A percentile compares a stretch with the other conserved stretches of the same genome.
phyloP scores from a whole-genome alignment of 2,797 vertebrate species.

The Myotis planiceps region DNA sequence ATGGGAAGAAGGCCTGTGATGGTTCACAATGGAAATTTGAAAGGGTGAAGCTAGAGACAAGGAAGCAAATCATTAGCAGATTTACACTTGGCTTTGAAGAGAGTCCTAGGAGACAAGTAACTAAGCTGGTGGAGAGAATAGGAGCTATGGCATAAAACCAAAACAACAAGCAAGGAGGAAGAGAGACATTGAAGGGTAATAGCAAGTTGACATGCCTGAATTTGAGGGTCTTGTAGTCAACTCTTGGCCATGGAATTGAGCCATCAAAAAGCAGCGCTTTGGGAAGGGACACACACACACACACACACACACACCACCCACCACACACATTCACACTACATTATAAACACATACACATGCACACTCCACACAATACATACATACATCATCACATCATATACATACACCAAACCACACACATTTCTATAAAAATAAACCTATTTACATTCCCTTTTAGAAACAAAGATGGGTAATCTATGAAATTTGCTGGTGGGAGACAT shows the following conservation, averaged over 20 bases:
- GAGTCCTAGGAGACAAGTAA: neutral
- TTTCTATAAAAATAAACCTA: neutral
- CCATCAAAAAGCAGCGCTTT: neutral
- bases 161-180: neutral
- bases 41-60: neutral
- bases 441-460: neutral
- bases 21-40: neutral
- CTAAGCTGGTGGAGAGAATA: neutral
- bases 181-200: neutral
- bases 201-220: neutral
- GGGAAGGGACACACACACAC: neutral
- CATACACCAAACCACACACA: neutral
- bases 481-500: neutral
- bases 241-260: neutral
- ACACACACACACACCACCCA: neutral
- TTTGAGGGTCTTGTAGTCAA: neutral
- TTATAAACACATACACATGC: neutral
- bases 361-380: neutral
- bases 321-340: neutral
- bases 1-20: neutral
- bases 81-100: conserved; percentile 8
- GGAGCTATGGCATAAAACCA: neutral
- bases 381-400: neutral
- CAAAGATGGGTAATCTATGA: neutral
- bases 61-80: neutral